Percentiles rank a stretch among this genome's conserved stretches.
Evolutionary conservation across 2,888 invertebrate species (phyloP).

Genomic region (Morinoia aosen): DNA sequence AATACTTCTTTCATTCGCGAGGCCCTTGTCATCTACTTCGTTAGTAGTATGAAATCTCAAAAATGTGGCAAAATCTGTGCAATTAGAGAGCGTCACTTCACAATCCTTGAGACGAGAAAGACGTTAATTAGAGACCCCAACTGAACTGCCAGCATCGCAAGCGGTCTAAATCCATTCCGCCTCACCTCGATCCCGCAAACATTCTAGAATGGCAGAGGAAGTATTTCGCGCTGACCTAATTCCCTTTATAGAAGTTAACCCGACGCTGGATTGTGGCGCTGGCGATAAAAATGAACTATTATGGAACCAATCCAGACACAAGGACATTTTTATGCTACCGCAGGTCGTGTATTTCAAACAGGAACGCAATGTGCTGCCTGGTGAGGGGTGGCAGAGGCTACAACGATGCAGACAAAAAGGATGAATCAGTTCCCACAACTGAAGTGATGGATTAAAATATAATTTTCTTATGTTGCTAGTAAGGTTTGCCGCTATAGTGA

Average conservation of each 20-base stretch:
- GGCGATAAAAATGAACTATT: neutral
- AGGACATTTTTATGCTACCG: neutral
- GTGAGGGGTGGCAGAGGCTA: too few species aligned
- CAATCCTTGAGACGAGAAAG: constrained; percentile 18
- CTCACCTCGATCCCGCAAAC: constrained; percentile 1
- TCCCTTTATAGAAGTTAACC: neutral
- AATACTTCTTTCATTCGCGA: neutral
- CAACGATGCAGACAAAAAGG: too few species aligned
- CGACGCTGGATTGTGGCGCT: neutral
- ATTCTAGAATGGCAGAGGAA: neutral
- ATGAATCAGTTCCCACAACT: too few species aligned
- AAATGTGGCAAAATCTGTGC: constrained; percentile 26
- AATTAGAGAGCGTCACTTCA: constrained; percentile 31
- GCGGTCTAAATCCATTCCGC: neutral
- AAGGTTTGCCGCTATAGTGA: too few species aligned
- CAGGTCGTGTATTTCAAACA: neutral
- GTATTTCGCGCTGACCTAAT: neutral
- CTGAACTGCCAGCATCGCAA: neutral
- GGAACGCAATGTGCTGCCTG: neutral
- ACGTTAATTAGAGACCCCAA: constrained; percentile 16
- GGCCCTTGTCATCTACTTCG: neutral
- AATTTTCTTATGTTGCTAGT: too few species aligned
- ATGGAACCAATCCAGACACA: neutral
- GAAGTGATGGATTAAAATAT: too few species aligned
- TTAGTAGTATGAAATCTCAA: neutral